These are phyloP conservation scores for Chrysaora quinquecirrha DNA, from an alignment of 30 jellyfish, hydroid and myxozoan genomes.

Conservation along the genomic window DNA sequence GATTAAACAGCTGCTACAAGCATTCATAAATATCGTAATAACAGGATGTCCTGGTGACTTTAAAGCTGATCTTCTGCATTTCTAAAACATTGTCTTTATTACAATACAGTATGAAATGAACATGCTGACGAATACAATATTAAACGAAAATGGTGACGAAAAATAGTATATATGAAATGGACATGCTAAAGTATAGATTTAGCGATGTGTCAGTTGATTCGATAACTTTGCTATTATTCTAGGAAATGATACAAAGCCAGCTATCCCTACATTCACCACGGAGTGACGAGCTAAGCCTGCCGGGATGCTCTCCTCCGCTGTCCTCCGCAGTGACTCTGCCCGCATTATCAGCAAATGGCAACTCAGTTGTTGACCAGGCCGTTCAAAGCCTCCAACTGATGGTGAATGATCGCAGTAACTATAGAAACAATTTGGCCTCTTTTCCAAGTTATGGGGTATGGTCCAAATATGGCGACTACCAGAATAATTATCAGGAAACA, in stretches of 20 bases:
- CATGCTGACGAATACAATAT: too few species aligned
- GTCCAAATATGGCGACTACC: slow-evolving; percentile 50
- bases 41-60: not conserved
- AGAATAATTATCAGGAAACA: slow-evolving; percentile 33
- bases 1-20: not conserved
- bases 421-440: slow-evolving; percentile 42
- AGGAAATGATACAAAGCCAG: slow-evolving; percentile 62
- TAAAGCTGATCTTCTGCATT: too few species aligned
- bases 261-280: slow-evolving; percentile 48
- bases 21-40: not conserved
- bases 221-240: too few species aligned
- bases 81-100: too few species aligned
- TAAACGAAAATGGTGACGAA: too few species aligned
- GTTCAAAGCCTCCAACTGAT: slow-evolving; percentile 31
- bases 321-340: slow-evolving; percentile 28
- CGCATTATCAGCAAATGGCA: slow-evolving; percentile 7
- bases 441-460: slow-evolving; percentile 45
- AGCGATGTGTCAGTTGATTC: too few species aligned
- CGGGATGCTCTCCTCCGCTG: slow-evolving; percentile 76
- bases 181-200: too few species aligned
- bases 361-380: slow-evolving; percentile 17
- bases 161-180: too few species aligned
- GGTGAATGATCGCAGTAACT: slow-evolving; percentile 30
- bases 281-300: slow-evolving; percentile 58
- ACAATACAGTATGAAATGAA: too few species aligned